phyloP scores from a whole-genome alignment of 1,140 invertebrate species.

The Hyles vespertilio region DNA sequence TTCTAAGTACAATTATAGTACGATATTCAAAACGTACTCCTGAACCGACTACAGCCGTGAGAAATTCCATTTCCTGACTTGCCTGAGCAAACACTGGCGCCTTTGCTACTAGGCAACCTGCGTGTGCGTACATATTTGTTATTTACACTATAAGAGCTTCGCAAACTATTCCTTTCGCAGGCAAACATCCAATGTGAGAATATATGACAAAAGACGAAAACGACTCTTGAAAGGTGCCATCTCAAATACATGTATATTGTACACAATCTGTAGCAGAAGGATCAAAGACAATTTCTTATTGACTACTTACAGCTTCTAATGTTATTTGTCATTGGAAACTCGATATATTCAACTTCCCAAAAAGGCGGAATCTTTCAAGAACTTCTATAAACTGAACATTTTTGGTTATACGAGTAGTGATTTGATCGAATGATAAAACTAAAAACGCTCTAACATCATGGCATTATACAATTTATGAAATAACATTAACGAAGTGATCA shows the following conservation, averaged over 20 bases:
- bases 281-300: too few species aligned
- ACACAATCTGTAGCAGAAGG: too few species aligned
- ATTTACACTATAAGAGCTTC: conserved; percentile 7
- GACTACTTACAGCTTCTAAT: too few species aligned
- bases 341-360: too few species aligned
- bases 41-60: conserved; percentile 11
- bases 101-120: conserved; percentile 1
- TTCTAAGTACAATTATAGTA: conserved; percentile 7
- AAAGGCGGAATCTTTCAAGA: too few species aligned
- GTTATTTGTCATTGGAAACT: too few species aligned
- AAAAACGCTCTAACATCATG: too few species aligned
- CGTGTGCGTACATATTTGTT: conserved; percentile 1
- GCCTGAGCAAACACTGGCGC: conserved; percentile 19
- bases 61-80: conserved; percentile 28
- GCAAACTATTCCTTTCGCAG: conserved; percentile 12
- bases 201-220: neutral
- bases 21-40: conserved; percentile 3
- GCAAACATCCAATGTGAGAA: conserved; percentile 9
- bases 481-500: too few species aligned
- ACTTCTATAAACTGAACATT: too few species aligned
- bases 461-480: too few species aligned
- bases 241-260: neutral
- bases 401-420: too few species aligned
- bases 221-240: neutral
- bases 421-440: too few species aligned